phyloP scores from a whole-genome alignment of 2,113 vertebrate genomes.

The Deroptyus accipitrinus region DNA sequence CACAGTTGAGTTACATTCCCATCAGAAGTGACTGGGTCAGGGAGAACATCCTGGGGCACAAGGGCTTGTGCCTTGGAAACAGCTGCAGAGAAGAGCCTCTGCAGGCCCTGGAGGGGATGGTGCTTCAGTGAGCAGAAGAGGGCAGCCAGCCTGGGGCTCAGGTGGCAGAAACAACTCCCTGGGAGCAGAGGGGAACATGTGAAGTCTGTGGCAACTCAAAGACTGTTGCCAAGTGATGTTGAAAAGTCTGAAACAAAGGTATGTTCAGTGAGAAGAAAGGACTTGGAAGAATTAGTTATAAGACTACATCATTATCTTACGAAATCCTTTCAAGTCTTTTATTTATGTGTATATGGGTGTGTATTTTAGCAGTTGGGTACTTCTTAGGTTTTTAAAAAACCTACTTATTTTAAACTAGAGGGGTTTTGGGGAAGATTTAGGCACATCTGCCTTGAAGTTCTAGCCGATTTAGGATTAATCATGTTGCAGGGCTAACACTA shows the following conservation, averaged over 20 bases:
- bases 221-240: background rate
- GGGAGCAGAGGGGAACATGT: background rate
- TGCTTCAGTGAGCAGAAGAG: background rate
- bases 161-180: background rate
- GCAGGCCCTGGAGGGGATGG: background rate
- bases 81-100: background rate
- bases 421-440: background rate
- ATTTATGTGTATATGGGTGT: background rate
- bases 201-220: background rate
- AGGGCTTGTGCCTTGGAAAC: background rate
- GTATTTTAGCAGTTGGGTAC: background rate
- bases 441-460: background rate
- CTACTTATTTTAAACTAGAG: background rate
- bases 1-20: background rate
- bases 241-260: background rate
- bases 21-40: background rate
- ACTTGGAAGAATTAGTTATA: background rate
- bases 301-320: background rate
- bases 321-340: background rate
- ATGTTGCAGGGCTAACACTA: background rate
- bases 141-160: background rate
- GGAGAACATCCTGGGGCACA: background rate
- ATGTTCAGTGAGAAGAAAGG: background rate
- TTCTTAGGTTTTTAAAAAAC: background rate
- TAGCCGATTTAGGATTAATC: background rate